Evolutionary conservation across 2,797 vertebrate genomes (phyloP), one percentile per base, ranked within the genome.

Genomic region (Euthynnus affinis): DNA sequence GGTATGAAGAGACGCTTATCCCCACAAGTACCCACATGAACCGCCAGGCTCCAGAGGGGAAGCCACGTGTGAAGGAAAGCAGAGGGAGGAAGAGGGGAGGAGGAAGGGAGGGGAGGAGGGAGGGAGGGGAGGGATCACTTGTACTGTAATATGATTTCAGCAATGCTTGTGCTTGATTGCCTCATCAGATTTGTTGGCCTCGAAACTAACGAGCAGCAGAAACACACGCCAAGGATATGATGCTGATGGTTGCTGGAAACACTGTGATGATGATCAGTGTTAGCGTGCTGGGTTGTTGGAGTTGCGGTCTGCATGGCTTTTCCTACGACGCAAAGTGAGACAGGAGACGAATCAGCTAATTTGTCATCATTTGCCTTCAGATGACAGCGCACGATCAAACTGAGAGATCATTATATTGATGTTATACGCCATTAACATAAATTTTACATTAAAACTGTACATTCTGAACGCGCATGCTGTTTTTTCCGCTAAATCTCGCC

Each of bases 1-100:
- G 79, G 83, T 87, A 61, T 60, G 44, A 76, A 80, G 29, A 76
- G 75, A 57, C 4, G 75, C 76, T 80, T 71, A 76, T 89, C 63
- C 57, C 55, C 32, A 12, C 69, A 59, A 74, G 68, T 32, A 5
- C 56, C 69, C 71, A 53, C 48, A 55, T 73, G 60, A 76, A 40
- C 67, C 58, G 4, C 5, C 23, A 57, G 44, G 66, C 74, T 69
- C 40, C 32, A 7, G 20, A 37, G 64, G 59, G 59, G 58, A 72
- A 52, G 40, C 48, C 52, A 12, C 29, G 13, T 52, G 76, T 57
- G 74, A 68, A 15, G 22, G 59, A 29, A 51, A 48, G 42, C 56
- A 2, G 22, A 66, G 60, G 6, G 9, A 65, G 17, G 40, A 51
- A 15, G 4, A 15, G 42, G 42, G 6, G 12, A 15, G 42, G 15